Percentiles rank a stretch among this genome's conserved stretches.
phyloP scores from a whole-genome alignment of 2,888 invertebrate species.

The Idaea straminata region DNA sequence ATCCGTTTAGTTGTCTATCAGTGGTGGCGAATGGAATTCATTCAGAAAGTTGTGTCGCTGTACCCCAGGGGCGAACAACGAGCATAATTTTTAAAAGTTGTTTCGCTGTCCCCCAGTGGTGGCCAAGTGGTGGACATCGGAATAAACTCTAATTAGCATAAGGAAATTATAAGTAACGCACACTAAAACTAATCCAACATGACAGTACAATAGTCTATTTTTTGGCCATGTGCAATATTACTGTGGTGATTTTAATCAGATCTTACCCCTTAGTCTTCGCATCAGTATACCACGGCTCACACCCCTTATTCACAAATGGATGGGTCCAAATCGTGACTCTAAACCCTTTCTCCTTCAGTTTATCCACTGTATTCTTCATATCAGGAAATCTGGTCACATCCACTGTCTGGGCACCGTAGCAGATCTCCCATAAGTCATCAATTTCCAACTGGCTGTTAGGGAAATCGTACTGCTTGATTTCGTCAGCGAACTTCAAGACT shows the following conservation, averaged over 20 bases:
- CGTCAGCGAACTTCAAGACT: constrained; percentile 73
- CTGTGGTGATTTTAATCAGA: neutral
- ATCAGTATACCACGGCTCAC: constrained; percentile 74
- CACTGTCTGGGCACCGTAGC: constrained; percentile 81
- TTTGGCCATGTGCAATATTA: neutral
- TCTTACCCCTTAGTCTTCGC: constrained; percentile 67
- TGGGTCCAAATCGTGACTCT: constrained; percentile 83
- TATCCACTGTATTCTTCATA: constrained; percentile 68
- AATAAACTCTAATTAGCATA: too few species aligned
- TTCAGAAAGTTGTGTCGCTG: too few species aligned
- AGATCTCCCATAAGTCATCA: constrained; percentile 83
- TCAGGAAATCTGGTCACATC: constrained; percentile 76
- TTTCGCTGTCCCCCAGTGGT: too few species aligned
- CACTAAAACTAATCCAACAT: too few species aligned
- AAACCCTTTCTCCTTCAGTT: constrained; percentile 68
- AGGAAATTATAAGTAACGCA: too few species aligned
- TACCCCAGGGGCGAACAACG: too few species aligned
- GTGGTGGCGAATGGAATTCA: too few species aligned
- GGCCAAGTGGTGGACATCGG: too few species aligned
- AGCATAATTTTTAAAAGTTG: too few species aligned
- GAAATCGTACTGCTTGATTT: constrained; percentile 72
- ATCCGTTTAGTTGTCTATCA: too few species aligned
- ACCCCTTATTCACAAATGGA: constrained; percentile 82
- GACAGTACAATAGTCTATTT: too few species aligned
- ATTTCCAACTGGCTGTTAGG: constrained; percentile 81